Conservation (phyloP, 1,140 invertebrate genomes). For the Carcinoscorpius rotundicauda region DNA sequence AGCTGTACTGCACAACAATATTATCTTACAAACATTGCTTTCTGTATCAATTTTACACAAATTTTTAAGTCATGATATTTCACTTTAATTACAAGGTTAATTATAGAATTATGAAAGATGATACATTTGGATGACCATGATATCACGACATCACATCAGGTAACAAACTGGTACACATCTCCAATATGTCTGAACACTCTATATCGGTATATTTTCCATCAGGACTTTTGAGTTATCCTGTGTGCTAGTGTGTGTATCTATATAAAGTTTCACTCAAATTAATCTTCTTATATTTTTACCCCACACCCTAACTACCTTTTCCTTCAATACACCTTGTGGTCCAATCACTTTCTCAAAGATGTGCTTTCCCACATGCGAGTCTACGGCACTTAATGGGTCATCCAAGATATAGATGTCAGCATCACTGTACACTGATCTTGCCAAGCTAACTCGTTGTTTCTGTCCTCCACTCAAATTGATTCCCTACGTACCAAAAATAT, state of each 20-base stretch:
- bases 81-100: too few relatives aligned
- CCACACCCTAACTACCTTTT: slow-evolving; percentile 14
- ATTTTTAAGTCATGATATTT: too few relatives aligned
- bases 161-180: too few relatives aligned
- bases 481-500: slow-evolving; percentile 26
- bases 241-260: background rate
- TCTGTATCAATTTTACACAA: too few relatives aligned
- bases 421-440: slow-evolving; percentile 28
- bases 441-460: slow-evolving; percentile 29
- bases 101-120: too few relatives aligned
- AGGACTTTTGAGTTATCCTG: background rate
- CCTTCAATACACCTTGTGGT: slow-evolving; percentile 23
- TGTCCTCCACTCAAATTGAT: slow-evolving; percentile 31
- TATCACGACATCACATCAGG: too few relatives aligned
- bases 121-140: too few relatives aligned
- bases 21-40: too few relatives aligned
- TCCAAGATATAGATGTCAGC: slow-evolving; percentile 36
- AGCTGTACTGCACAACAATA: too few relatives aligned
- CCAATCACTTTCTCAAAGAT: slow-evolving; percentile 36
- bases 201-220: background rate
- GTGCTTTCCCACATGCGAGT: slow-evolving; percentile 36
- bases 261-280: background rate
- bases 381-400: slow-evolving; percentile 37
- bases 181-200: too few relatives aligned
- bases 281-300: background rate